These are phyloP conservation scores for Cyphomyrus plagiostoma DNA, from an alignment of 2,113 vertebrate genomes.

Conservation along the genomic window DNA sequence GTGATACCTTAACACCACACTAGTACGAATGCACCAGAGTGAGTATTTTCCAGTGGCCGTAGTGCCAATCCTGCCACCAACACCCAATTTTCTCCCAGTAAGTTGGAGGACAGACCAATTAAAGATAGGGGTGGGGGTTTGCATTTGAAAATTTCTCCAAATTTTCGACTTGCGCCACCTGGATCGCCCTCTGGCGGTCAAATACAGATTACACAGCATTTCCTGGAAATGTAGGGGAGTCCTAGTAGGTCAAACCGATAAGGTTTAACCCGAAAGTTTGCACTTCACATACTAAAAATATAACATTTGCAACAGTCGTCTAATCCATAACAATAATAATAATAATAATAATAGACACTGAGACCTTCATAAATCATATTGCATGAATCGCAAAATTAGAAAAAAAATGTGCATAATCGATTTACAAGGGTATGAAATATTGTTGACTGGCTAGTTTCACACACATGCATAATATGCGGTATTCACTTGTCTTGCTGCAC, in stretches of 20 bases:
- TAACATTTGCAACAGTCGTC: background rate
- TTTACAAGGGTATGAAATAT: background rate
- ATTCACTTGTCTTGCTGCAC: no score
- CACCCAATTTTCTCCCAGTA: no score
- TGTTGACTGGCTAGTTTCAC: background rate
- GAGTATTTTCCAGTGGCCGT: no score
- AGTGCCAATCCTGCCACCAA: no score
- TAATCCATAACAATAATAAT: background rate
- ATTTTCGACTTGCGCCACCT: background rate
- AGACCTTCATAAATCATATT: background rate
- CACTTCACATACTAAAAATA: background rate
- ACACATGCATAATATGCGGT: background rate
- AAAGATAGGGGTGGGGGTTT: background rate
- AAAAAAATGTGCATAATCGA: background rate
- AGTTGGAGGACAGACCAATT: no score
- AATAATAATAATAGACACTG: background rate
- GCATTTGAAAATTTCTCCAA: background rate
- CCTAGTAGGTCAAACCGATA: background rate
- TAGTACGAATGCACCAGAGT: background rate
- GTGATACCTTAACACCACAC: no score
- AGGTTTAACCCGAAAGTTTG: background rate
- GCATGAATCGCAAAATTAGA: background rate
- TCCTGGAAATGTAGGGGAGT: conserved; percentile 41
- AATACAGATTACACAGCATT: conserved; percentile 36
- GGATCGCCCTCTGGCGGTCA: background rate